Conservation (phyloP, 2,113 vertebrate species). For the Callocephalon fimbriatum region DNA sequence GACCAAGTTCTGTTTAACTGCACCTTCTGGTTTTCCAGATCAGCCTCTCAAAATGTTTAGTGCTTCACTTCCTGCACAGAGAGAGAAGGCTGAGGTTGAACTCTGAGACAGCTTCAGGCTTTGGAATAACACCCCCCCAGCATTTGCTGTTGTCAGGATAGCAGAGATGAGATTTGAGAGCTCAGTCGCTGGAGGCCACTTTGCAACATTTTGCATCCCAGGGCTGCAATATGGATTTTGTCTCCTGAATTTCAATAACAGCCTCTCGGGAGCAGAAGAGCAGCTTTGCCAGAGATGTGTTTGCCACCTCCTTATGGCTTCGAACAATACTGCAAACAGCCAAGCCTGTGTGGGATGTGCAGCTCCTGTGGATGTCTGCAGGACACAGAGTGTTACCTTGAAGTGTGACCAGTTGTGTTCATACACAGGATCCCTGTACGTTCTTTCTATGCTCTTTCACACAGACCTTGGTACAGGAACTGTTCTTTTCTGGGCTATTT, state of each 20-base stretch:
- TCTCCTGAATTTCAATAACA: background rate
- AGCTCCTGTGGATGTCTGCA: background rate
- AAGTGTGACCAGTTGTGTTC: rapidly evolving
- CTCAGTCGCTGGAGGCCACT: background rate
- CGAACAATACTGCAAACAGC: background rate
- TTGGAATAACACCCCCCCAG: background rate
- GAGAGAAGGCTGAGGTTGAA: background rate
- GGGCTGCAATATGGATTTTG: background rate
- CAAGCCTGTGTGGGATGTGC: background rate
- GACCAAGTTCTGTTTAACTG: background rate
- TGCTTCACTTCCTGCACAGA: background rate
- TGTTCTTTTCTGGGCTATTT: background rate
- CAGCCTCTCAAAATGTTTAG: background rate
- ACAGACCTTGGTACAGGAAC: background rate
- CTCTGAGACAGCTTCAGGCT: background rate
- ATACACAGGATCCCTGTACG: rapidly evolving
- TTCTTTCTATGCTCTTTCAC: background rate
- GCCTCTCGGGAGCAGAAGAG: background rate
- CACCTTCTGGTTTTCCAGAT: background rate
- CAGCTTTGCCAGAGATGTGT: background rate
- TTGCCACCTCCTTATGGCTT: background rate
- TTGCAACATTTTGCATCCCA: background rate
- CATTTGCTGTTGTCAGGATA: background rate
- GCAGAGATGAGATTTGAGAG: background rate
- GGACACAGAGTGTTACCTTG: rapidly evolving